Evolutionary conservation across 2,797 vertebrate genomes (phyloP), one percentile per base, ranked within the genome.

Genomic region (Mormyrops boulengeri): DNA sequence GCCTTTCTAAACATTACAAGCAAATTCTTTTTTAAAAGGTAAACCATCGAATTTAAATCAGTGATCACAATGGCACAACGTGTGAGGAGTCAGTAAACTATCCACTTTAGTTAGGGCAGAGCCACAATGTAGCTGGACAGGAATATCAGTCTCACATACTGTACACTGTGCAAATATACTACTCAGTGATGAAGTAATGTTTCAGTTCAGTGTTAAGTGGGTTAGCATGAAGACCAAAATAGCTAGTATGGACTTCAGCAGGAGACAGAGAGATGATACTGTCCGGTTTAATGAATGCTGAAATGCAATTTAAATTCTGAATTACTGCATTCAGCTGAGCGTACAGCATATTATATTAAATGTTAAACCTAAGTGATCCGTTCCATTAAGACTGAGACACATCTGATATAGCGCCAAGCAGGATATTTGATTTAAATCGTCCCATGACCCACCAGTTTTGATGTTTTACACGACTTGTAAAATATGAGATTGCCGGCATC

Each of bases 81-180:
- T 34, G n/a, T 94, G 92, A 80, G 87, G 53, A 95, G 93, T 94
- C 94, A 94, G 96, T 96, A 94, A 94, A 94, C 93, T 94, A 95
- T 95, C 94, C 94, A 94, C 91, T 89, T 26, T 90, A 94, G 95
- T 95, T 94, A 95, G 30, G 53, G 53, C 2, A 89, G 30, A 60
- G 30, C 17, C 4, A 38, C 85, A 85, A 30, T 30, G 53, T 12
- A 60, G 53, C 17, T n/a, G 17, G 30, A 57, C 52, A 9, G 34
- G 30, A 41, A 8, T 47, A 30, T n/a, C 38, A 19, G 60, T 17
- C n/a, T 66, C 4, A 17, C 1, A 14, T 30, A 26, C 66, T 38
- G 19, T 26, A 17, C 38, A 62, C 17, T 44, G 57, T 62, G n/a
- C 57, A 66, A 26, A 66, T 47, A 14, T 17, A 60, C 34, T 6